These are phyloP conservation scores for Eciton burchellii DNA, from an alignment of 1,140 invertebrate species.

Conservation along the genomic window DNA sequence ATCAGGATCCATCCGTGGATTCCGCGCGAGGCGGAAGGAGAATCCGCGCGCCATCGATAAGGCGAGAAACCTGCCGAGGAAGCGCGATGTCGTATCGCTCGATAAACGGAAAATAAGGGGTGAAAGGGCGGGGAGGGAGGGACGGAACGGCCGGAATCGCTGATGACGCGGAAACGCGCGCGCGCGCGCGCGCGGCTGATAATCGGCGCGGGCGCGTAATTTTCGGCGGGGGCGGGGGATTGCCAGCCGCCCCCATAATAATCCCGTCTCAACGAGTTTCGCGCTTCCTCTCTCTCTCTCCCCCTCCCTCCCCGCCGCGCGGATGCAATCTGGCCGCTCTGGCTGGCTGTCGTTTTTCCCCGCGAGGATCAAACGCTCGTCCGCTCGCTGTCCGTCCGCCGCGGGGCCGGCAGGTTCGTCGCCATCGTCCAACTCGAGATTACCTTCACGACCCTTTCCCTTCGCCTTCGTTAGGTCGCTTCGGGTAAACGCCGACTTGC, in stretches of 20 bases:
- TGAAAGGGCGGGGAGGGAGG: neutral
- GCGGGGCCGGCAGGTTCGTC: slow-evolving; percentile 63
- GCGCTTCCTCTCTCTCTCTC: neutral
- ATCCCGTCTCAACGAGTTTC: slow-evolving; percentile 50
- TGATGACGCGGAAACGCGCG: no score
- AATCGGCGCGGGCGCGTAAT: neutral
- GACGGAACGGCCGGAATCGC: no score
- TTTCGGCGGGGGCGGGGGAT: slow-evolving; percentile 2
- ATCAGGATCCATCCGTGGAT: slow-evolving; percentile 47
- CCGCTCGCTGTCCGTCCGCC: slow-evolving; percentile 56
- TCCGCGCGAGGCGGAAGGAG: slow-evolving; percentile 28
- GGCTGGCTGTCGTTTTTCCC: no score
- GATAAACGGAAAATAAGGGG: slow-evolving; percentile 39
- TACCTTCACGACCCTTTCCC: slow-evolving; percentile 65
- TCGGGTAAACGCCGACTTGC: slow-evolving; percentile 45
- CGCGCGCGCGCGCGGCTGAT: no score
- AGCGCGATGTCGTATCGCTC: slow-evolving; percentile 31
- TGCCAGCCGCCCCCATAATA: slow-evolving; percentile 59
- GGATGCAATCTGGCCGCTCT: no score
- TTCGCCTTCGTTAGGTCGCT: neutral
- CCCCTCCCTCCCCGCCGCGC: neutral
- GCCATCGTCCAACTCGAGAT: slow-evolving; percentile 71
- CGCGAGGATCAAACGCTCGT: no score
- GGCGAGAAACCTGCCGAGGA: slow-evolving; percentile 13
- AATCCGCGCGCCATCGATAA: slow-evolving; percentile 41